Conservation (phyloP, 2,797 vertebrate species). For the Tokudaia muenninki region DNA sequence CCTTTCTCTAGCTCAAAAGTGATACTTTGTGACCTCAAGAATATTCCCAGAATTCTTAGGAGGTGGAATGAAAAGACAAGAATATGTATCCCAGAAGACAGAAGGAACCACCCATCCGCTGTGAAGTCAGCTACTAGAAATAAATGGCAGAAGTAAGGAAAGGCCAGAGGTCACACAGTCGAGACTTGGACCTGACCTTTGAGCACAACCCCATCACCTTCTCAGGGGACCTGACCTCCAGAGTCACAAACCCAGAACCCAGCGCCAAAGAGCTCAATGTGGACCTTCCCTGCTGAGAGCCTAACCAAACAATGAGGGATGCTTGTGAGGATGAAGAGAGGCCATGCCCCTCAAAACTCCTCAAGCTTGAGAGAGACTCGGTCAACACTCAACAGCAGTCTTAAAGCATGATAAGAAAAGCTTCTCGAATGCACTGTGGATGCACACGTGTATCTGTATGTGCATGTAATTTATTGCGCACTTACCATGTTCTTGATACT, state of each 20-base stretch:
- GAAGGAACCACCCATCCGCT: neutral
- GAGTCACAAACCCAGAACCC: neutral
- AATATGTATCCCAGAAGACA: neutral
- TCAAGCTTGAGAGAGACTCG: rapidly evolving
- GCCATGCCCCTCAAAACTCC: too few relatives aligned
- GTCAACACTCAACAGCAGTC: too few relatives aligned
- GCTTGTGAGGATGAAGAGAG: rapidly evolving
- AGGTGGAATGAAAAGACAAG: neutral
- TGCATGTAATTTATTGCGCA: neutral
- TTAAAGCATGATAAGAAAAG: neutral
- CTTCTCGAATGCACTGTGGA: rapidly evolving
- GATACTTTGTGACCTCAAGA: neutral
- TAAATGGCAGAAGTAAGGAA: rapidly evolving
- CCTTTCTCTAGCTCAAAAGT: too few relatives aligned
- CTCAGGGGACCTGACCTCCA: neutral
- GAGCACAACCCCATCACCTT: rapidly evolving
- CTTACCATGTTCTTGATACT: neutral
- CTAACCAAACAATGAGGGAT: too few relatives aligned
- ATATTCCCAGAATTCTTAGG: neutral
- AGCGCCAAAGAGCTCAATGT: rapidly evolving
- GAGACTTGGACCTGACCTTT: rapidly evolving
- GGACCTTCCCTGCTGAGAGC: rapidly evolving
- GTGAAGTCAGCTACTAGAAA: neutral
- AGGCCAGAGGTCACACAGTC: rapidly evolving
- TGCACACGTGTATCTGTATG: rapidly evolving